Evolutionary conservation across 2,113 vertebrate species (phyloP).

Genomic region (Propithecus coquereli): DNA sequence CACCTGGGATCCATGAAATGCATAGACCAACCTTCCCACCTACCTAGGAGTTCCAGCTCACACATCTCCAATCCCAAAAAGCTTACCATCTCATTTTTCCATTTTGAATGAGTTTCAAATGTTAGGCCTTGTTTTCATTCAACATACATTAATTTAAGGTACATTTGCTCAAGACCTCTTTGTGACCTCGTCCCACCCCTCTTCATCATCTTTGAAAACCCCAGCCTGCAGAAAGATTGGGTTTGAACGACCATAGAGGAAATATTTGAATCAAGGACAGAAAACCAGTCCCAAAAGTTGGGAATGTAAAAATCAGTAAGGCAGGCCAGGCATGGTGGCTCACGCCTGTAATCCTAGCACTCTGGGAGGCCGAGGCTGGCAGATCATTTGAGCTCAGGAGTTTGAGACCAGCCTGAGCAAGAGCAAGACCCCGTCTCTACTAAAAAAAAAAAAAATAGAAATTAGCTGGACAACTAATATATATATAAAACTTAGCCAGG

Average conservation of each 20-base stretch:
- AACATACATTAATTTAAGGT: not conserved
- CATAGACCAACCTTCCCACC: not conserved
- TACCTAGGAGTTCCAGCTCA: not conserved
- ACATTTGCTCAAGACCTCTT: not conserved
- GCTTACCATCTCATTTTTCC: not conserved
- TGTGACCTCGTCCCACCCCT: not conserved
- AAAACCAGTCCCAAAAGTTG: not conserved
- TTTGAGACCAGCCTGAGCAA: no score
- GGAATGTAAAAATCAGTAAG: not conserved
- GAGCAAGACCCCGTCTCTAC: no score
- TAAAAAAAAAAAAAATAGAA: no score
- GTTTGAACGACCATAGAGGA: not conserved
- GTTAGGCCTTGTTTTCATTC: not conserved
- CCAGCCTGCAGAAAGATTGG: not conserved
- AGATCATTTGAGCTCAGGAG: no score
- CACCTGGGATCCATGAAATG: not conserved
- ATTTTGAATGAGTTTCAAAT: conserved; percentile 24
- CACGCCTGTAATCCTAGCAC: no score
- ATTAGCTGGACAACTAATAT: no score
- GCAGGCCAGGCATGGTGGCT: no score
- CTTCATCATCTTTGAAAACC: not conserved
- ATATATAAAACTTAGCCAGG: no score
- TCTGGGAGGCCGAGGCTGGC: no score
- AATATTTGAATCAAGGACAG: not conserved
- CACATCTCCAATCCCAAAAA: not conserved